These are phyloP conservation scores for Machimus atricapillus DNA, from an alignment of 2,888 invertebrate species.

Conservation along the genomic window DNA sequence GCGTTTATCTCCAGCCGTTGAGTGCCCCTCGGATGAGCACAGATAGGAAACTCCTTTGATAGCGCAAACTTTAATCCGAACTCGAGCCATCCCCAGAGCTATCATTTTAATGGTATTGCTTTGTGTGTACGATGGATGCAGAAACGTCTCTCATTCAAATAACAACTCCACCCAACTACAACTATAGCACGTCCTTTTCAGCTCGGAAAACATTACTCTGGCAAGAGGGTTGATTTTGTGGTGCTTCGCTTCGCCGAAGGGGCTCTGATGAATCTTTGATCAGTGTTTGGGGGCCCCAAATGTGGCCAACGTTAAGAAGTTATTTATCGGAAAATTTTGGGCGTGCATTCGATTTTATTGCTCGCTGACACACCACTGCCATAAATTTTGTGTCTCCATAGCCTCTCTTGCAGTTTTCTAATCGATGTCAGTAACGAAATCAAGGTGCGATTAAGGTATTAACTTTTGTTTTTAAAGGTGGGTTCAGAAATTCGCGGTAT, in stretches of 20 bases:
- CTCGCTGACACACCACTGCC: background rate
- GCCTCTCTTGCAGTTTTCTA: background rate
- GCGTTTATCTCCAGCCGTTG: background rate
- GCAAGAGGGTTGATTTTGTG: background rate
- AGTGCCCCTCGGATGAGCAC: background rate
- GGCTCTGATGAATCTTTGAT: constrained; percentile 4
- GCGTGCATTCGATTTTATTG: constrained; percentile 1
- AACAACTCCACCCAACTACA: constrained; percentile 7
- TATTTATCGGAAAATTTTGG: constrained; percentile 22
- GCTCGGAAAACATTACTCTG: background rate
- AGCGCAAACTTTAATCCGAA: constrained; percentile 15
- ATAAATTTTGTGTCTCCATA: constrained; percentile 13
- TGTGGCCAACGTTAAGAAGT: background rate
- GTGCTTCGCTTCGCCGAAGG: background rate
- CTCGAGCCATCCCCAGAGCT: background rate
- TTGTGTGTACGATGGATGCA: constrained; percentile 3
- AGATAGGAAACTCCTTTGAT: constrained; percentile 16
- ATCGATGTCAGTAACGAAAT: background rate
- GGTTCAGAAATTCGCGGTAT: background rate
- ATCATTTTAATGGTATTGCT: constrained; percentile 28
- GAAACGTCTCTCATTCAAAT: background rate
- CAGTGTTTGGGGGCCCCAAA: background rate
- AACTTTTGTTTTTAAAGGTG: background rate
- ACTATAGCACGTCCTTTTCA: constrained; percentile 12
- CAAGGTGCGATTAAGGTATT: background rate